Conservation (phyloP, 2,113 vertebrate species). For the Cyanistes caeruleus region DNA sequence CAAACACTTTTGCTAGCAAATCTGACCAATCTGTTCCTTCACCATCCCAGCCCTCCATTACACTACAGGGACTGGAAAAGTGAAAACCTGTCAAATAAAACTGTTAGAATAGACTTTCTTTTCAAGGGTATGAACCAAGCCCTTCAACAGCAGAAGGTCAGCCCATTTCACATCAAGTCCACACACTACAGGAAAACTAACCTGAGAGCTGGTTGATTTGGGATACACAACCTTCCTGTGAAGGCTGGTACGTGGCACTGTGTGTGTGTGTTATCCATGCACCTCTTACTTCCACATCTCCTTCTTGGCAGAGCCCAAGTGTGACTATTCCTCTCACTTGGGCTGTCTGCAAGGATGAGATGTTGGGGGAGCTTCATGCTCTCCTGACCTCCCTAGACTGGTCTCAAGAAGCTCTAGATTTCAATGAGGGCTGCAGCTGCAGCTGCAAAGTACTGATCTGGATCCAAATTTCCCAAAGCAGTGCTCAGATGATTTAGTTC, state of each 20-base stretch:
- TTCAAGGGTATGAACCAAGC: not conserved
- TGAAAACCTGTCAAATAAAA: not conserved
- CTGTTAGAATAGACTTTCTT: not conserved
- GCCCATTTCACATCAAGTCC: not conserved
- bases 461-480: constrained; percentile 60
- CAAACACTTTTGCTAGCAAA: not conserved
- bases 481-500: constrained; percentile 55
- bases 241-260: not conserved
- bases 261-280: not conserved
- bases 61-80: not conserved
- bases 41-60: not conserved
- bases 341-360: fast-evolving
- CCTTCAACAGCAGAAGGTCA: not conserved
- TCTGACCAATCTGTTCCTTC: not conserved
- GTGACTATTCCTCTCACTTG: not conserved
- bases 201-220: not conserved
- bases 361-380: not conserved
- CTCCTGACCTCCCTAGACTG: not conserved
- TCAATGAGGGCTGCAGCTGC: constrained; percentile 23
- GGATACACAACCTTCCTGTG: not conserved
- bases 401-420: not conserved
- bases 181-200: not conserved
- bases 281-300: not conserved
- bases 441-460: constrained; percentile 31
- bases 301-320: not conserved